Conservation (phyloP, 2,797 vertebrate species). For the Megalops cyprinoides region DNA sequence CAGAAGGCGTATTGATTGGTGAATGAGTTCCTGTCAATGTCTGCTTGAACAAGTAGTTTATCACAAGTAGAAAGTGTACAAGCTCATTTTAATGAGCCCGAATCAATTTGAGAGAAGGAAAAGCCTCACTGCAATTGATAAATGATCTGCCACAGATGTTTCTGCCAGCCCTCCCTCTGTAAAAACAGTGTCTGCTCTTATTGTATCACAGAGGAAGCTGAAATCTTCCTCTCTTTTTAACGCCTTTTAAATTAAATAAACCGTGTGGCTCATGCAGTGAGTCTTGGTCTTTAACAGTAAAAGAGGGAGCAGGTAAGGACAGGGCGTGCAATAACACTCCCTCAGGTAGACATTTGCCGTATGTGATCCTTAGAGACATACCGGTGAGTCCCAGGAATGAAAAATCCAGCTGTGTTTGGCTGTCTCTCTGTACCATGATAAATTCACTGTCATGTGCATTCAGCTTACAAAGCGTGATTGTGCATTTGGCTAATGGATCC, state of each 20-base stretch:
- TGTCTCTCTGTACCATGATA: background rate
- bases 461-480: background rate
- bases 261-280: background rate
- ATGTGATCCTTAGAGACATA: background rate
- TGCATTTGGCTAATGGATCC: background rate
- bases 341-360: background rate
- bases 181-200: conserved; percentile 13
- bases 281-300: background rate
- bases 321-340: too few species aligned
- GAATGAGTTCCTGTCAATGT: too few species aligned
- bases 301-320: background rate
- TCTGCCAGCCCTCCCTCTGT: background rate
- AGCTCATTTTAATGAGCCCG: too few species aligned
- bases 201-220: conserved; percentile 34
- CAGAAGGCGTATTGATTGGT: too few species aligned
- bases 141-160: conserved; percentile 22
- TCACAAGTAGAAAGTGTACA: too few species aligned
- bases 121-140: background rate
- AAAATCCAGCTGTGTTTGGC: background rate
- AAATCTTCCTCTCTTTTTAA: background rate
- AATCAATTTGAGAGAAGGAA: background rate
- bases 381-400: background rate
- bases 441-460: background rate
- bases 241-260: background rate
- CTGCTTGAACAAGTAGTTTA: too few species aligned